Evolutionary conservation across 2,888 invertebrate species (phyloP), one percentile per base, ranked within the genome.

Genomic region (Phyllotreta striolata): DNA sequence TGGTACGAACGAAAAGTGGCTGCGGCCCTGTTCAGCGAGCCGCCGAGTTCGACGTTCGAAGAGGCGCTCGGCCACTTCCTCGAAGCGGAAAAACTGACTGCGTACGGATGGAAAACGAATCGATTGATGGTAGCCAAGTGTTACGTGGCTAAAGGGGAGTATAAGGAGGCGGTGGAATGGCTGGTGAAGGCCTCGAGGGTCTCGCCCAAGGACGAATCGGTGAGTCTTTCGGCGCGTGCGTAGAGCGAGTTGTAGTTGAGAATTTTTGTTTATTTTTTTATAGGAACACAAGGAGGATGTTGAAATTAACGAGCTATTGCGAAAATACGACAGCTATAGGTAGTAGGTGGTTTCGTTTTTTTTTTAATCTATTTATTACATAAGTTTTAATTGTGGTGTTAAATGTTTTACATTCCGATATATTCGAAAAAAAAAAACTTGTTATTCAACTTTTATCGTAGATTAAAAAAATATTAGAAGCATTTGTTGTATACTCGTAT

Each of bases 1-100:
- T 82, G 81, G 81, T 77, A 89, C 58, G 89, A 91, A 76, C 83
- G 87, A 65, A 87, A 83, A 75, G 81, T 88, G 9, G 91, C 91
- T 5, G 79, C 86, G 5, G 84, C 89, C 5, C 75, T 91, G 38
- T 89, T 87, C 79, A 85, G 86, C 1, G 85, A 86, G 62, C 85
- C 87, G n/a, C 90, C 90, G 6, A 81, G 79, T 62, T 84, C 87
- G 1, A 86, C 87, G 0, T 84, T 85, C 59, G 83, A 86, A 47
- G 90, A 91, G 66, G 89, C 91, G 1, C 79, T 89, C 34, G 73
- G 78, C 10, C 80, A 84, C 72, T 86, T 88, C 4, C 2, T 24
- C 24, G 78, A 82, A 66, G 86, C 87, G 3, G 87, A 88, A 69
- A 78, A 79, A 52, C 74, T 87, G 46, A 80, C 82, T 34, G 73